Percentiles rank a stretch among this genome's conserved stretches.
These are phyloP conservation scores for Ptychoptera albimana DNA, from an alignment of 2,888 invertebrate genomes.

Conservation along the genomic window DNA sequence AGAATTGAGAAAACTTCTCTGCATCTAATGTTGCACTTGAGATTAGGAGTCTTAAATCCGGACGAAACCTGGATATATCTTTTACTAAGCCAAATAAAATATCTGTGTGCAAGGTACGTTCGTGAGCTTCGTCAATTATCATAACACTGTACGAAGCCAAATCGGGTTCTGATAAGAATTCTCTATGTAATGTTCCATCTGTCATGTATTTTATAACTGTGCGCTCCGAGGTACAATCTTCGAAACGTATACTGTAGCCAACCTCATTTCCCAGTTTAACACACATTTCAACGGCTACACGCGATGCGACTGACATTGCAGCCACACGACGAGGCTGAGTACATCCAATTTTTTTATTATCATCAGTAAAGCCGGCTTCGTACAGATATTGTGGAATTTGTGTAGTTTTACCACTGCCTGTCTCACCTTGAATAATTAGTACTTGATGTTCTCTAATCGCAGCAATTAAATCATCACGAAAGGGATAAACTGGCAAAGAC, in stretches of 20 bases:
- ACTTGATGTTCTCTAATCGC: conserved; percentile 82
- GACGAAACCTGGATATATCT: conserved; percentile 84
- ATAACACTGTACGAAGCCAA: conserved; percentile 91
- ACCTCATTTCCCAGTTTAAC: conserved; percentile 91
- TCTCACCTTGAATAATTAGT: conserved; percentile 94
- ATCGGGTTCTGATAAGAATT: conserved; percentile 95
- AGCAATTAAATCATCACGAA: conserved; percentile 70
- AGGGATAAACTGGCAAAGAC: conserved; percentile 89
- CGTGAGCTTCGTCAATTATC: conserved; percentile 99
- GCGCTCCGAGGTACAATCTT: conserved; percentile 96
- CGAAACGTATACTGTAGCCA: conserved; percentile 86
- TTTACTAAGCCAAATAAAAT: conserved; percentile 94
- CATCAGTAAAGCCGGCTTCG: conserved; percentile 77
- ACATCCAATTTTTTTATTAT: conserved; percentile 84
- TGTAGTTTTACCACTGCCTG: conserved; percentile 97
- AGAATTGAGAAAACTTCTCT: conserved; percentile 93
- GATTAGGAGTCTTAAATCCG: conserved; percentile 89
- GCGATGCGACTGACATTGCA: conserved; percentile 98
- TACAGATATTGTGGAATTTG: conserved; percentile 97
- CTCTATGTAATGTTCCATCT: conserved; percentile 92
- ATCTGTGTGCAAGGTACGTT: conserved; percentile 94
- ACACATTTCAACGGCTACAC: conserved; percentile 96
- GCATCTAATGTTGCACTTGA: conserved; percentile 98
- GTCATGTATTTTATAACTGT: conserved; percentile 99
- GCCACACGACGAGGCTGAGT: conserved; percentile 96